A percentile compares a stretch with the other conserved stretches of the same genome.
phyloP scores from a whole-genome alignment of 2,888 invertebrate species.

The Lapara coniferarum region DNA sequence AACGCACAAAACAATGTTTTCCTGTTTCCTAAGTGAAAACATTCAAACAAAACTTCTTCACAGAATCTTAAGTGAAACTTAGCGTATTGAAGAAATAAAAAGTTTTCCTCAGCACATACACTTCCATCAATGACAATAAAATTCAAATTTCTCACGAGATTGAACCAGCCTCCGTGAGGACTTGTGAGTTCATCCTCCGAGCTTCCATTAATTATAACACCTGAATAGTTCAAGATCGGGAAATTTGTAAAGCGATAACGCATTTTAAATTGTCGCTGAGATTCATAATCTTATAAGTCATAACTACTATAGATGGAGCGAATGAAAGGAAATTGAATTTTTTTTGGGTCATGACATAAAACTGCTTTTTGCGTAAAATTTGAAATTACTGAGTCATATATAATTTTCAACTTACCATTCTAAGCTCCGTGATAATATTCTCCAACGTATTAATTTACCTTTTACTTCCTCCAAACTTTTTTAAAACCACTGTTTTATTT shows the following conservation, averaged over 20 bases:
- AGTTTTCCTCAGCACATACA: not conserved
- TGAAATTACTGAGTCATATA: too few species aligned
- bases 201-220: not conserved
- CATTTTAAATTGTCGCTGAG: not conserved
- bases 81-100: not conserved
- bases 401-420: too few species aligned
- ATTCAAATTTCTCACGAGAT: not conserved
- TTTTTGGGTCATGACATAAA: not conserved
- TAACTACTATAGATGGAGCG: not conserved
- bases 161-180: not conserved
- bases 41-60: constrained; percentile 2
- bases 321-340: not conserved
- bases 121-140: constrained; percentile 18
- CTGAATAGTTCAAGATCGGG: constrained; percentile 3
- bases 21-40: constrained; percentile 7
- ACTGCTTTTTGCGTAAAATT: not conserved
- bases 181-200: constrained; percentile 6
- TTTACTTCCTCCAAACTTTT: too few species aligned
- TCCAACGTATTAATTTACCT: too few species aligned
- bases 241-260: not conserved
- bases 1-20: not conserved
- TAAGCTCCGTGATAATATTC: too few species aligned
- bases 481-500: too few species aligned
- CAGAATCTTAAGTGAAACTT: constrained; percentile 13
- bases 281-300: not conserved